Base-by-base conservation (phyloP, 2,888 invertebrate genomes). In the Lasioglossum figueresi region DNA sequence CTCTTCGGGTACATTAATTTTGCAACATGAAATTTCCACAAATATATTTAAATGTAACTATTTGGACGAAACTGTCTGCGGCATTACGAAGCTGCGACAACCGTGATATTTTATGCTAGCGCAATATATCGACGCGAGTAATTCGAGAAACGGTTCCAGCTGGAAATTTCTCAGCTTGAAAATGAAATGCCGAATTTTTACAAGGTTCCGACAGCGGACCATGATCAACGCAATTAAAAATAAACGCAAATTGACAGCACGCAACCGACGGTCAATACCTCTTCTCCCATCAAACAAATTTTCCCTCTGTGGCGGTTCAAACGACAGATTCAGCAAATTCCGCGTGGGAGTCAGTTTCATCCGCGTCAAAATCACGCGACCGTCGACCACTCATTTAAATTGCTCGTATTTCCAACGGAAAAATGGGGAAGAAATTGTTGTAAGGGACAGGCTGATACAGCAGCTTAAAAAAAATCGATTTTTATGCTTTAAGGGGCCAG, bases 321-420 rank as follows among this genome's bases (percentile, higher is more conserved):
- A 68, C 52, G 73, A 34, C 43, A 27, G 40, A 34, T 74, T 45
- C 43, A 27, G 56, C 52, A 43, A n/a, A 34, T 80, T 68, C 52
- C 66, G 43, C 63, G n/a, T 37, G 16, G 27, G 34, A 68, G 48
- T 40, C 45, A 27, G 27, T 40, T 68, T 43, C 34, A 27, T 27
- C 56, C 16, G 6, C 27, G 27, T 19, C 40, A 56, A 68, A 73
- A 80, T 70, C 70, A 34, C 37, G 68, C 45, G 45, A 59, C 74
- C 43, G 45, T 10, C 23, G 40, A 8, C 56, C 34, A 74, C 52
- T 70, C n/a, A 68, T 82, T 80, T 68, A 56, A 80, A 74, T 80
- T 43, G 45, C 66, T 31, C 52, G 23, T 23, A 4, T n/a, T 56
- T 27, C 27, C 27, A n/a, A 6, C 6, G 43, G 2, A 23, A 79